Conservation (phyloP, 2,113 vertebrate species). For the Lophochroa leadbeateri region DNA sequence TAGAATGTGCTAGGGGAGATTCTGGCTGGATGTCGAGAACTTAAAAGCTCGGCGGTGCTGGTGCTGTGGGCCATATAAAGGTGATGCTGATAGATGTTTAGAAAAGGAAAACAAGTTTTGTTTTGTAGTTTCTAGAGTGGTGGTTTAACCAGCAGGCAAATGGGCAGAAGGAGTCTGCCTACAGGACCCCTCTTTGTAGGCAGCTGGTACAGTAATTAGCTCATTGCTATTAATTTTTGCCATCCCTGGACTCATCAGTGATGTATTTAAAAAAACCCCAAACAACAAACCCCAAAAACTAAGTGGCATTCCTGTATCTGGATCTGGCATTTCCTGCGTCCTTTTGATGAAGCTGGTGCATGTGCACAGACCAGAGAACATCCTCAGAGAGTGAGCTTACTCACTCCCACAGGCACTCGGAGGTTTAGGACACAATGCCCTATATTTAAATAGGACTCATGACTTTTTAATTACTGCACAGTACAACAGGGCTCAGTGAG, state of each 20-base stretch:
- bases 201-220: slow-evolving; percentile 75
- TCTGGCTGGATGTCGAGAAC: slow-evolving; percentile 53
- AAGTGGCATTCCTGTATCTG: slow-evolving; percentile 29
- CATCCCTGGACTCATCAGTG: slow-evolving; percentile 61
- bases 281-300: not conserved
- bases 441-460: slow-evolving; percentile 55
- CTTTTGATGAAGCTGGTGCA: slow-evolving; percentile 12
- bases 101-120: slow-evolving; percentile 39
- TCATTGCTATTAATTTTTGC: slow-evolving; percentile 75
- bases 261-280: slow-evolving; percentile 20
- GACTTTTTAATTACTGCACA: slow-evolving; percentile 51
- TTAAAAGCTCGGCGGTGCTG: slow-evolving; percentile 49
- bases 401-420: not conserved
- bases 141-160: slow-evolving; percentile 63
- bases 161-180: slow-evolving; percentile 64
- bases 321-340: slow-evolving; percentile 48
- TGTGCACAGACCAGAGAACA: not conserved
- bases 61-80: slow-evolving; percentile 58
- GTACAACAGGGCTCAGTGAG: slow-evolving; percentile 11
- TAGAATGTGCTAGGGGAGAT: slow-evolving; percentile 57
- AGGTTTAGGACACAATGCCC: slow-evolving; percentile 44
- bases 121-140: slow-evolving; percentile 49
- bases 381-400: not conserved
- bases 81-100: slow-evolving; percentile 54
- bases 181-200: slow-evolving; percentile 66